These are phyloP conservation scores for Taurulus bubalis DNA, from an alignment of 2,113 vertebrate species.

Conservation along the genomic window DNA sequence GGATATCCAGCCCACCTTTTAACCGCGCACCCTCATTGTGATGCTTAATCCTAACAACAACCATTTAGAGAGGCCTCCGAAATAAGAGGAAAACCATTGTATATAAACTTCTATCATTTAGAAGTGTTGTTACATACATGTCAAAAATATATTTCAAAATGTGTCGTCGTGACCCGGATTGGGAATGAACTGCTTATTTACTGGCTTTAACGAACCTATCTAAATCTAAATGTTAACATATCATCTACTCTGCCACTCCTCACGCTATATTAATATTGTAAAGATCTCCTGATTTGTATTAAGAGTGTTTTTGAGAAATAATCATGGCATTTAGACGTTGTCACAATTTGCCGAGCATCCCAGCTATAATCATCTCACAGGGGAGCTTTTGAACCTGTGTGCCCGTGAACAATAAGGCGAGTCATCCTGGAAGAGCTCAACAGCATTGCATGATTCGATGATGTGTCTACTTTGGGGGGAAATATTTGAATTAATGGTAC, in stretches of 20 bases:
- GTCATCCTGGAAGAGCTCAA: constrained; percentile 21
- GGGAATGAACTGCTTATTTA: neutral
- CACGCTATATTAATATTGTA: constrained; percentile 2
- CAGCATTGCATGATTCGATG: constrained; percentile 60
- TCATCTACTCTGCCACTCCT: neutral
- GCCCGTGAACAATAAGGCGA: constrained; percentile 39
- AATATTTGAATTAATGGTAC: constrained; percentile 48
- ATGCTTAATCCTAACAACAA: constrained; percentile 62
- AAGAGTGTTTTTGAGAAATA: constrained; percentile 18
- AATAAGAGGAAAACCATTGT: constrained; percentile 24
- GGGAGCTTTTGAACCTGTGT: constrained; percentile 40
- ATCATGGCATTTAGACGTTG: constrained; percentile 52
- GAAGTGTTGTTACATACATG: neutral
- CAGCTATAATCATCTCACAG: constrained; percentile 41
- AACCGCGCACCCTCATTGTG: constrained; percentile 46
- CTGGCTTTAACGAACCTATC: neutral
- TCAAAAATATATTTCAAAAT: constrained; percentile 18
- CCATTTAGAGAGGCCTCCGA: constrained; percentile 59
- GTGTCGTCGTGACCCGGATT: constrained; percentile 4
- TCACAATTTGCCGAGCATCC: constrained; percentile 36
- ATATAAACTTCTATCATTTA: constrained; percentile 32
- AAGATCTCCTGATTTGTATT: neutral
- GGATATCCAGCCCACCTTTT: constrained; percentile 60
- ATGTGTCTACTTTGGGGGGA: constrained; percentile 29
- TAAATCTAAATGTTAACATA: neutral